These are phyloP conservation scores for Lamprologus sp. DNA, from an alignment of 2,113 vertebrate species.

Conservation along the genomic window DNA sequence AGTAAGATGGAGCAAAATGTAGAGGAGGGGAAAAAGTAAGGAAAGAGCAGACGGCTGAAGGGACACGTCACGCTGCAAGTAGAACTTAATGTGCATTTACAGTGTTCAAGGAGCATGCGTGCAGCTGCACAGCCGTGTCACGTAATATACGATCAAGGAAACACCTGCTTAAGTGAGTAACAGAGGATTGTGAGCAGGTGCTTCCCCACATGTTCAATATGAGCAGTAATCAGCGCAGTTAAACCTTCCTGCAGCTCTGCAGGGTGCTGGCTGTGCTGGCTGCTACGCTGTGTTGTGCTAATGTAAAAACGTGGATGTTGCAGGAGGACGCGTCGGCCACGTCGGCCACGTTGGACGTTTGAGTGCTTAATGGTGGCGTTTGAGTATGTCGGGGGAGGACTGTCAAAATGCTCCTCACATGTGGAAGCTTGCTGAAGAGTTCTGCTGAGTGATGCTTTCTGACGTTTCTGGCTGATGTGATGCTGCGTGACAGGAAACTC, in stretches of 20 bases:
- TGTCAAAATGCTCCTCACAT: not conserved
- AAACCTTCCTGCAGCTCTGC: not conserved
- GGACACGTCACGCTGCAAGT: not conserved
- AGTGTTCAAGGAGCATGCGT: not conserved
- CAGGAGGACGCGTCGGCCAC: not conserved
- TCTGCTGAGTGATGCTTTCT: not conserved
- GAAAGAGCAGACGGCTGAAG: not conserved
- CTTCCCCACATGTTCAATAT: not conserved
- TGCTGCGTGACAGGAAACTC: not conserved
- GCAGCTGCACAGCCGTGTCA: not conserved
- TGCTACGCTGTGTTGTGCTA: not conserved
- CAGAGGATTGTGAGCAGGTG: slow-evolving; percentile 4
- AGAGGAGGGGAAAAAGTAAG: not conserved
- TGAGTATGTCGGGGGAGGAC: not conserved
- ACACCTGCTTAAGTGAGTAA: slow-evolving; percentile 23
- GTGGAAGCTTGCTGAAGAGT: not conserved
- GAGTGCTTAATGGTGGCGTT: not conserved
- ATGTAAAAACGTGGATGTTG: not conserved
- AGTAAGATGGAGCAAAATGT: not conserved
- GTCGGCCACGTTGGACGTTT: not conserved
- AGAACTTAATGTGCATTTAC: not conserved
- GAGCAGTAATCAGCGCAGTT: not conserved
- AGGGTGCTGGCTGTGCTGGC: not conserved
- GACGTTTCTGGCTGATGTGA: not conserved
- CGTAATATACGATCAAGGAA: not conserved